Base-by-base conservation (phyloP, 2,113 vertebrate genomes). In the Sander vitreus region DNA sequence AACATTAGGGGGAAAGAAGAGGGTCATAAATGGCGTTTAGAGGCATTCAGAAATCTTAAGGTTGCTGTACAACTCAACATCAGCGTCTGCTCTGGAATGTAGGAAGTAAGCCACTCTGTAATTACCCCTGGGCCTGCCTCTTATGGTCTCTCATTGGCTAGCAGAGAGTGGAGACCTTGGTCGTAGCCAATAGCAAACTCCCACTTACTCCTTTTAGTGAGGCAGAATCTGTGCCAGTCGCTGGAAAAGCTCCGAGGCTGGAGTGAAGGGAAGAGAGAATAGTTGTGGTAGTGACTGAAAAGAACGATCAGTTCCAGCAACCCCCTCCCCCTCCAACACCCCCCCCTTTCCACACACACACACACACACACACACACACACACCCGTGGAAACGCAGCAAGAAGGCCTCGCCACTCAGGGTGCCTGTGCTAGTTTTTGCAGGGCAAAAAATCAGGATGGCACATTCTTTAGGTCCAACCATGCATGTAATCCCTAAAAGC, bases 51-150 rank as follows among this genome's bases (percentile, higher is more conserved):
- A 85, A 73, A 77, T 69, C 78, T 75, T 53, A 53, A 73, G n/a
- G 64, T 66, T 57, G 6, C 75, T 66, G 45, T 79, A 60, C 54
- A 62, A 30, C 81, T 68, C 71, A 72, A 73, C 81, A 83, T 88
- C 85, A 71, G 82, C 57, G 18, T 87, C 79, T 80, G 33, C 84
- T 90, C 47, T 86, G 93, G 93, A 94, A 93, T 93, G 93, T 76
- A 84, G 85, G 84, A 88, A 88, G 87, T 89, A 50, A 88, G 76
- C 72, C 84, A 25, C 81, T 89, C 89, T 95, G 91, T 94, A 92
- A 95, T 95, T 93, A 93, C 64, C 54, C 60, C 36, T 18, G 71
- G 71, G 54, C 72, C 76, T 4, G 64, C 89, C 85, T 48, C 57
- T 45, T 2, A 0, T 7, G 27, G 0, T 12, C 75, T 77, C 67